These are phyloP conservation scores for Gambusia affinis DNA, from an alignment of 2,113 vertebrate species.

Conservation along the genomic window DNA sequence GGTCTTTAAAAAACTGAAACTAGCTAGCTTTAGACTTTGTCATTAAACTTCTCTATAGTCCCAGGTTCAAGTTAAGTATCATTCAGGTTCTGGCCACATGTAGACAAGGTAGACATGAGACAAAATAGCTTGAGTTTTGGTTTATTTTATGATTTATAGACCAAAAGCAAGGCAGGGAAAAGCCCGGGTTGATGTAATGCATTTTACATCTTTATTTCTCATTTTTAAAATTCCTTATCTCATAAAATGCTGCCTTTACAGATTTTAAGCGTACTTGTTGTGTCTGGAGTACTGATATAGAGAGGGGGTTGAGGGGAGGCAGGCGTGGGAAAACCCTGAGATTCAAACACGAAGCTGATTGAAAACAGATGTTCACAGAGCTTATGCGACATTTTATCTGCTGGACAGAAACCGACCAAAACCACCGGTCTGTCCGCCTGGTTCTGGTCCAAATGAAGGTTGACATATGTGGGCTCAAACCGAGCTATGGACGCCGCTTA, in stretches of 20 bases:
- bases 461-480: neutral
- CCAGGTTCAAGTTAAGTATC: neutral
- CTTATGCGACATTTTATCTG: neutral
- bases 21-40: neutral
- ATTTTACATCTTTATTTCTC: neutral
- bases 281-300: neutral
- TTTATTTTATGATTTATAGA: too few relatives aligned
- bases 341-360: constrained; percentile 32
- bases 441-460: neutral
- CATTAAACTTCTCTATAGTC: neutral
- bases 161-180: too few relatives aligned
- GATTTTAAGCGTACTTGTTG: neutral
- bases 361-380: constrained; percentile 54
- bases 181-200: neutral
- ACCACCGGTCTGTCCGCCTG: neutral
- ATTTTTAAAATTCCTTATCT: neutral
- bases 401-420: neutral
- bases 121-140: too few relatives aligned
- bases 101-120: too few relatives aligned
- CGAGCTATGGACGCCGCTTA: neutral
- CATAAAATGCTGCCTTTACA: neutral
- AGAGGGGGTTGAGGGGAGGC: neutral
- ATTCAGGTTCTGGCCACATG: too few relatives aligned
- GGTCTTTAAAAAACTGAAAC: neutral
- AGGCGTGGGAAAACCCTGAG: constrained; percentile 33